Base-by-base conservation (phyloP, 2,113 vertebrate species). In the Nycticebus coucang region DNA sequence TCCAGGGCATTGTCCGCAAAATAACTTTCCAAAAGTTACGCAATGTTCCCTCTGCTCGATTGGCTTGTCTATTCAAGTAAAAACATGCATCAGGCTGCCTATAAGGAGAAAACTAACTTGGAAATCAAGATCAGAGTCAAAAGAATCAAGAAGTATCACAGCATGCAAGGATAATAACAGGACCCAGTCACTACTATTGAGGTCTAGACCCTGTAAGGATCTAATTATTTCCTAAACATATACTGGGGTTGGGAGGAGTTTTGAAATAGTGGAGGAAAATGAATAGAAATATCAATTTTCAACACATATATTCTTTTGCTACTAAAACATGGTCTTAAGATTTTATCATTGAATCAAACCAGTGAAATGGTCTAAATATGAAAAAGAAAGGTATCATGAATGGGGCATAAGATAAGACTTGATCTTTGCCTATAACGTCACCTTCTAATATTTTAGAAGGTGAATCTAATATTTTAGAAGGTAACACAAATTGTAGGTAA, bases 151-250 rank as follows among this genome's bases (percentile, higher is more conserved):
- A 30, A 86, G 4, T 35, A 57, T 75, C 28, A 78, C 2, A 75
- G 45, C 33, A 57, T 33, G 26, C 13, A 64, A 94, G 22, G 60
- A 82, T 10, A 64, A 62, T 87, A 22, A 17, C 88, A 78, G 72
- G 87, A 55, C 12, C 72, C 90, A 90, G 7, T 6, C 30, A 53
- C n/a, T 80, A 35, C 24, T 59, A 1, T 4, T 53, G 50, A 26
- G 13, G 59, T 90, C 21, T 79, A 97, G 53, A 85, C 94, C 92
- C 66, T 88, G 66, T 78, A 77, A 92, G 96, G 97, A 98, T 93
- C 41, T 96, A 97, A 83, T 93, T 97, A 97, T 98, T 98, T 98
- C 93, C 89, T 97, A 93, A 97, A 92, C 37, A 24, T 53, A 53
- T 22, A 97, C 18, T 37, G 96, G 55, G 94, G 45, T 50, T 50